Evolutionary conservation across 1,140 invertebrate species (phyloP), one percentile per base, ranked within the genome.

Genomic region (Drosophila obscura): DNA sequence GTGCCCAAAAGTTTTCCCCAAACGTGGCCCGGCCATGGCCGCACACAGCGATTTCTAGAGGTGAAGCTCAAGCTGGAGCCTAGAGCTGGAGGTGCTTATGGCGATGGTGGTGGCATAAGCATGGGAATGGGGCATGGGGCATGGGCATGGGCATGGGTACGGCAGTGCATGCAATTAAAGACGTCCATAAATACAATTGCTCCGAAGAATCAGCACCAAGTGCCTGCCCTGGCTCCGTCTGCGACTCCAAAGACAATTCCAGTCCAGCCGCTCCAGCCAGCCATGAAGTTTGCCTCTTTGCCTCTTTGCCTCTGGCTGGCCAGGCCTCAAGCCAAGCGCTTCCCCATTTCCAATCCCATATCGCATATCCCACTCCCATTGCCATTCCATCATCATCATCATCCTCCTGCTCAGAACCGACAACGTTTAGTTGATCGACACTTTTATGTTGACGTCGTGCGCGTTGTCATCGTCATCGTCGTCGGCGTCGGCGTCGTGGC

Each of bases 401-500:
- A n/a, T 6, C 58, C 1, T n/a, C 39, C 22, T 43, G 45, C 28
- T 22, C 45, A 67, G 61, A 43, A 65, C 81, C 65, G 78, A 88
- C 78, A 85, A 81, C 82, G 75, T 87, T 87, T 88, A 87, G 82
- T 87, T 87, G 83, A 87, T 87, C 83, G 83, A 87, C 83, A 87
- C 83, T 87, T 88, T 87, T 83, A 87, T 87, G 83, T 88, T 88
- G 84, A 87, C 83, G 79, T 87, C 83, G 82, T 87, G 82, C 83
- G 83, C 82, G 83, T 85, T 88, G 78, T 85, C 82, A 85, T 87
- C 82, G 77, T 82, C 78, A 81, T 80, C 77, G 63, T 65, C 74
- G 60, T 59, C 73, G 50, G 44, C 48, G 26, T 48, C 15, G 16
- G 24, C 45, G 22, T 58, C 45, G 55, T 78, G 82, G 77, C 82